Evolutionary conservation across 2,113 vertebrate species (phyloP).

Genomic region (Orycteropus afer): DNA sequence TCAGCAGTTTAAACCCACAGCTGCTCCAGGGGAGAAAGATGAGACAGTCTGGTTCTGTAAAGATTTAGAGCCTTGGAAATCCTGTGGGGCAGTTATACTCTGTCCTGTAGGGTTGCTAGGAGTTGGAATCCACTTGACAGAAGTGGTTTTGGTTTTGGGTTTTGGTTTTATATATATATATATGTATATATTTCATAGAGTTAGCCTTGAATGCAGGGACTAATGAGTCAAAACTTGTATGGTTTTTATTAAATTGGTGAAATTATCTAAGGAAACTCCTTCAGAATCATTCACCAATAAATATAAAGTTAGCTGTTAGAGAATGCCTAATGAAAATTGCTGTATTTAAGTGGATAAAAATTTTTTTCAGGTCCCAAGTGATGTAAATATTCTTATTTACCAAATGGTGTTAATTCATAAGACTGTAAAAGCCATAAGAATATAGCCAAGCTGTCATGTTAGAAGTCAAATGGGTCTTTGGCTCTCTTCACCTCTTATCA

Average conservation of each 20-base stretch:
- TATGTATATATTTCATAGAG: neutral
- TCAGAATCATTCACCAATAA: neutral
- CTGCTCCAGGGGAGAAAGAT: neutral
- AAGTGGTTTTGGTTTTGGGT: neutral
- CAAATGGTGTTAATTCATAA: neutral
- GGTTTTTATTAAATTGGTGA: neutral
- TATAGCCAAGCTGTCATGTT: rapidly evolving
- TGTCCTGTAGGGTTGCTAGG: neutral
- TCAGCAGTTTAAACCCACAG: neutral
- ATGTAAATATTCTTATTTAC: neutral
- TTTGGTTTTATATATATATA: neutral
- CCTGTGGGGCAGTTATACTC: neutral
- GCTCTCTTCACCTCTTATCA: rapidly evolving
- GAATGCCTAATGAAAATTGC: neutral
- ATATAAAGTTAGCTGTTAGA: neutral
- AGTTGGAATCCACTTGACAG: neutral
- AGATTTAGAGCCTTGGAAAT: neutral
- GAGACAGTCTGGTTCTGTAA: neutral
- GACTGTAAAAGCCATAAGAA: neutral
- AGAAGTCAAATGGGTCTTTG: rapidly evolving
- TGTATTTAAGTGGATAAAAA: neutral
- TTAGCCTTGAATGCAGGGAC: too few species aligned
- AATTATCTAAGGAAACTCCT: neutral
- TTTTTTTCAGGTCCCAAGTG: neutral
- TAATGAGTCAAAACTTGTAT: neutral